Evolutionary conservation across 2,888 invertebrate genomes (phyloP), one percentile per base, ranked within the genome.

Genomic region (Cerastis rubricosa): DNA sequence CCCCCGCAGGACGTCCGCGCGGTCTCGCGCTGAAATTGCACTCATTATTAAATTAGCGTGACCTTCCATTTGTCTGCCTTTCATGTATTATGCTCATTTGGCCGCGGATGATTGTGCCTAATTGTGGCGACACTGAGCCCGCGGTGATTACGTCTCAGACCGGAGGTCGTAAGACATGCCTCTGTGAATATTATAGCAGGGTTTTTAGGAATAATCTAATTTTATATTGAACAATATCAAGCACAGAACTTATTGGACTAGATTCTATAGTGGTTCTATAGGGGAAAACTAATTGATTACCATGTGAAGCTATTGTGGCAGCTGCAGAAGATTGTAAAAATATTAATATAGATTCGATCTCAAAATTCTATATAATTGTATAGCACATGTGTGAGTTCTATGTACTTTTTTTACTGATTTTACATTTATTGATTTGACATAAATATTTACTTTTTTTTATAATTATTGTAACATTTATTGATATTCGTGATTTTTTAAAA

Each of bases 41-140:
- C 72, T 86, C 71, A 87, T 87, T 83, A 83, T 86, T 79, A 83
- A 85, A 85, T 85, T 80, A 84, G 43, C 61, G 67, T 76, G 81
- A 76, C 81, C 81, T 78, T 84, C 80, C 81, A 87, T 77, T 79
- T 87, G 76, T 87, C 74, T 73, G 63, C 67, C 72, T 83, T 76
- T 76, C 73, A 70, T 74, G 74, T 83, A 71, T 77, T 72, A 72
- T 80, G 84, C 71, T 73, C 63, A 73, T 80, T 67, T 63, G 71
- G 49, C 57, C 25, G 17, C 67, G 67, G 57, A 75, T 68, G 59
- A 71, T 70, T 66, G 68, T 74, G 63, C 22, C 54, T 74, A 69
- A 69, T 57, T 66, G 54, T 68, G 59, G 61, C 14, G 47, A 29
- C 29, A 17, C 68, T 6, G n/a, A 8, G 7, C 64, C 17, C 49